A percentile compares a stretch with the other conserved stretches of the same genome.
These are phyloP conservation scores for Rhinoptilus africanus DNA, from an alignment of 2,113 vertebrate genomes.

Conservation along the genomic window DNA sequence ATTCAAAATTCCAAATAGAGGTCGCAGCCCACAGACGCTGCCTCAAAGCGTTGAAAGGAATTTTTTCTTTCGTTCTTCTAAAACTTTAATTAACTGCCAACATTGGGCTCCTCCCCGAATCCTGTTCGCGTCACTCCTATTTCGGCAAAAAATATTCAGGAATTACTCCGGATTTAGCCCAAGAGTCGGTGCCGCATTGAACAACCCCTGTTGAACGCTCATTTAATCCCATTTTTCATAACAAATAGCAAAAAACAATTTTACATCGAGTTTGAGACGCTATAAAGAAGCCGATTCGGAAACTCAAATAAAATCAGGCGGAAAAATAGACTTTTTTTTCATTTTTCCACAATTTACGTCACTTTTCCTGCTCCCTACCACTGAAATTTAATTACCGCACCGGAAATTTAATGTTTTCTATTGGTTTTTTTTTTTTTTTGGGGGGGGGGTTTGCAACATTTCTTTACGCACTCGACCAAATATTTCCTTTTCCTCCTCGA, in stretches of 20 bases:
- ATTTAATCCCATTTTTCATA: neutral
- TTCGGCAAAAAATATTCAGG: neutral
- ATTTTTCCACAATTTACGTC: neutral
- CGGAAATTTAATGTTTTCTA: neutral
- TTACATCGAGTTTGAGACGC: neutral
- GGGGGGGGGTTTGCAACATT: neutral
- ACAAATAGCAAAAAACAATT: neutral
- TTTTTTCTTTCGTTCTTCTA: neutral
- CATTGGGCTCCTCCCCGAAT: neutral
- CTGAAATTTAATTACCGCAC: too few species aligned
- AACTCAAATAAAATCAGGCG: neutral
- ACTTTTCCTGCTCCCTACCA: neutral
- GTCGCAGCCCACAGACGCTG: neutral
- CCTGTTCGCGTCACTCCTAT: neutral
- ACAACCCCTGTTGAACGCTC: accelerated
- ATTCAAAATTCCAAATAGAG: neutral
- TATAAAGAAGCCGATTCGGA: neutral
- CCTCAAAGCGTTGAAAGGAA: too few species aligned
- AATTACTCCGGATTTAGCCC: too few species aligned
- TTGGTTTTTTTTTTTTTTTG: too few species aligned
- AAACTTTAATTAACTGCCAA: neutral
- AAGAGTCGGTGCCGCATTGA: neutral
- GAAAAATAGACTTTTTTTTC: neutral
- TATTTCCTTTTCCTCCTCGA: neutral
- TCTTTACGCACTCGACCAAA: too few species aligned